phyloP scores from a whole-genome alignment of 2,888 invertebrate species.

The Callosobruchus maculatus region DNA sequence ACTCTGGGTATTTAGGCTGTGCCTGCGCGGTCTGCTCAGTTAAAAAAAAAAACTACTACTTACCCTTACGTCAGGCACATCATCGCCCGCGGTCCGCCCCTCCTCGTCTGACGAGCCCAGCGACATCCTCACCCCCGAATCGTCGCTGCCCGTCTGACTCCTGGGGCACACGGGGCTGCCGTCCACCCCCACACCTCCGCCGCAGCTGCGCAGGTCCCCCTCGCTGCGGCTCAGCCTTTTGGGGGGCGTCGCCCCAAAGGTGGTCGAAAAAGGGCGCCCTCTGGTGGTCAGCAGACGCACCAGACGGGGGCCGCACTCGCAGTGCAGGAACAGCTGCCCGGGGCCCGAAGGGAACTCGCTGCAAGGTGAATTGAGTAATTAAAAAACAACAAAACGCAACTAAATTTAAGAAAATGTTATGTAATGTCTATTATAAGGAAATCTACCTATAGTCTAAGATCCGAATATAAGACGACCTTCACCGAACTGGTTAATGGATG shows the following conservation, averaged over 20 bases:
- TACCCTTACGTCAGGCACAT: neutral
- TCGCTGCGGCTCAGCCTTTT: slow-evolving; percentile 52
- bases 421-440: too few species aligned
- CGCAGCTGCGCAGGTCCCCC: slow-evolving; percentile 47
- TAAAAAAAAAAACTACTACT: too few species aligned
- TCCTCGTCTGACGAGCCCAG: slow-evolving; percentile 45
- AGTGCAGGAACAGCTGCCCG: slow-evolving; percentile 54
- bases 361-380: slow-evolving; percentile 19
- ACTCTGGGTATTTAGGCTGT: too few species aligned
- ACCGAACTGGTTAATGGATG: too few species aligned
- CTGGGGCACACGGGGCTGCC: slow-evolving; percentile 40
- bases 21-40: too few species aligned
- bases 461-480: too few species aligned
- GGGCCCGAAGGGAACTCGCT: slow-evolving; percentile 54
- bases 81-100: slow-evolving; percentile 21
- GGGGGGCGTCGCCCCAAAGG: slow-evolving; percentile 6
- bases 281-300: slow-evolving; percentile 49
- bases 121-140: slow-evolving; percentile 44
- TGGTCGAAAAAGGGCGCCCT: slow-evolving; percentile 42
- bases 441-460: too few species aligned
- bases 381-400: too few species aligned
- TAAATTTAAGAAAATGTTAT: too few species aligned
- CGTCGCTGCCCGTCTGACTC: slow-evolving; percentile 42
- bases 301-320: slow-evolving; percentile 48
- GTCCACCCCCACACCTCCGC: slow-evolving; percentile 19